Evolutionary conservation across 2,113 vertebrate genomes (phyloP).

Genomic region (Sitta europaea): DNA sequence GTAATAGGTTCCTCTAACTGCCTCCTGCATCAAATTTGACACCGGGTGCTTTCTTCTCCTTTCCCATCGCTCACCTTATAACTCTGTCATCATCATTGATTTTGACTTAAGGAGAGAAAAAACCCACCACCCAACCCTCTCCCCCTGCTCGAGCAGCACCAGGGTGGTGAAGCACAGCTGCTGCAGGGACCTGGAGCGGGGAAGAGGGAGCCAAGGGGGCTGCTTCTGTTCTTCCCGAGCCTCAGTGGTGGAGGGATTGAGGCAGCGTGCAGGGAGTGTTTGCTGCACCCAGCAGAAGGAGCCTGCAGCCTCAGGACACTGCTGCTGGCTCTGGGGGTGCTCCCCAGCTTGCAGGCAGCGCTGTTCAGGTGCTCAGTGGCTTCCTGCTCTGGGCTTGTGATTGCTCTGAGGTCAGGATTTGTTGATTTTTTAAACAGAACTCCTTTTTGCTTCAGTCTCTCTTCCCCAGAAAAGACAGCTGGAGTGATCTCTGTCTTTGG

Average conservation of each 20-base stretch:
- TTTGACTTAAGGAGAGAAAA: conserved; percentile 57
- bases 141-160: background rate
- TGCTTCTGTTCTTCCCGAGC: background rate
- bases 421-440: background rate
- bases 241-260: background rate
- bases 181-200: background rate
- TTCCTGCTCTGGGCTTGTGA: background rate
- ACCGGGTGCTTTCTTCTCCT: conserved; percentile 55
- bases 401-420: background rate
- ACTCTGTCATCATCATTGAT: conserved; percentile 67
- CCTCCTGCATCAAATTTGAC: conserved; percentile 68
- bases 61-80: conserved; percentile 55
- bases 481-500: background rate
- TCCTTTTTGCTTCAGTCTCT: background rate
- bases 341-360: background rate
- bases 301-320: background rate
- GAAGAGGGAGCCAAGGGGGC: background rate
- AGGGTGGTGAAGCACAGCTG: background rate
- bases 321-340: background rate
- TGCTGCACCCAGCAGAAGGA: background rate
- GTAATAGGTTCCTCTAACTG: conserved; percentile 66
- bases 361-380: background rate
- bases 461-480: background rate
- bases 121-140: background rate
- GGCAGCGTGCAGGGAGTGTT: fast-evolving